Evolutionary conservation across 2,888 invertebrate species (phyloP).

Genomic region (Nephrotoma flavescens): DNA sequence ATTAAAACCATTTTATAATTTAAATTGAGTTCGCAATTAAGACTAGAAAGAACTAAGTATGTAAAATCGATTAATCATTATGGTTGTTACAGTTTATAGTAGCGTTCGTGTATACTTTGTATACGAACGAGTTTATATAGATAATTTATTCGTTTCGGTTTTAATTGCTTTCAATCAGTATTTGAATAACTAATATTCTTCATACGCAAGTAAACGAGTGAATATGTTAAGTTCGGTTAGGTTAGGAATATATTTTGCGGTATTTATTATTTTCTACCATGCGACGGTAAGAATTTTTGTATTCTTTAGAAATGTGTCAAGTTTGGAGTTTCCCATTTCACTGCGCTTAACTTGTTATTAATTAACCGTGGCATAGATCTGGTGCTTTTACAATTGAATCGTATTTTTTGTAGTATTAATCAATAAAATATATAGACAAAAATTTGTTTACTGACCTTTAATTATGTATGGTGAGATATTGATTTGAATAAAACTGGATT

Average conservation of each 20-base stretch:
- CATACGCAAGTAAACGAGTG: background rate
- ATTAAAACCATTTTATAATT: background rate
- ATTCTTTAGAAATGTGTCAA: background rate
- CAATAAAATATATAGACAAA: background rate
- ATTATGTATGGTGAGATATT: background rate
- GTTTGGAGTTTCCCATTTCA: background rate
- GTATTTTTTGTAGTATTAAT: background rate
- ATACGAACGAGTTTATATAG: background rate
- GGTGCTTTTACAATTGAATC: background rate
- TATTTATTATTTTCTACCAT: background rate
- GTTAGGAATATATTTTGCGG: background rate
- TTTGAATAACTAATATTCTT: background rate
- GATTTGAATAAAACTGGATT: background rate
- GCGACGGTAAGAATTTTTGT: background rate
- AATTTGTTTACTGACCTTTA: background rate
- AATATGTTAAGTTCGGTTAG: background rate
- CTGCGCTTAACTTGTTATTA: background rate
- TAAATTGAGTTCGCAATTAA: background rate
- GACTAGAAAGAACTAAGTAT: background rate
- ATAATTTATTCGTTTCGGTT: background rate
- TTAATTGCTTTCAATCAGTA: background rate
- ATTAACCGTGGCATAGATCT: background rate
- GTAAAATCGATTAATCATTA: background rate
- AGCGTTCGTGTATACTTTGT: background rate
- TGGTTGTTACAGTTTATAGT: background rate